Evolutionary conservation across 1,140 invertebrate genomes (phyloP), one percentile per base, ranked within the genome.

Genomic region (Drosophila punjabiensis): DNA sequence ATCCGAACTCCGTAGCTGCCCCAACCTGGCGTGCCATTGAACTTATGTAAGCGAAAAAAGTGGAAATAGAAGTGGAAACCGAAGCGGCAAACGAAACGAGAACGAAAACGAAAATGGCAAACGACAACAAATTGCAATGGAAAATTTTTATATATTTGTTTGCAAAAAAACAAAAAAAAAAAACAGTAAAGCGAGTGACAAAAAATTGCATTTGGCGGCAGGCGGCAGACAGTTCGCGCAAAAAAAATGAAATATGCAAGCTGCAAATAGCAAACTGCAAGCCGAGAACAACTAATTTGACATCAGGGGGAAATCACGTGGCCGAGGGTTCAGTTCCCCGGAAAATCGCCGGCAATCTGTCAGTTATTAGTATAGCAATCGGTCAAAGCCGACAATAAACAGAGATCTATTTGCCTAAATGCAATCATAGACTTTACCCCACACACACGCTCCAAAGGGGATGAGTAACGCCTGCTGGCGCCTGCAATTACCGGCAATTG

Each of bases 1-100:
- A 35, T 62, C 5, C 53, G 63, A 74, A 50, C 62, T 76, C 63
- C 30, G 30, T 45, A 62, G 63, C 55, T 56, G 39, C 41, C 37
- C 43, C 76, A 55, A 56, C 65, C 75, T 70, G 76, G 69, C 77
- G 82, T 88, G 85, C 81, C 84, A 88, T 84, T 89, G 85, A 89
- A 88, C 84, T 88, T 89, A 88, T 87, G 82, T 88, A 88, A 88
- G 84, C 81, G 55, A 68, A 82, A 82, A 56, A 73, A 9, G 32
- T 79, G 82, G 52, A 75, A 62, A 56, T 45, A 75, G 45, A 43
- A 35, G 41, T 56, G 58, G 70, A 47, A 63, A 37, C 3, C 24
- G 37, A 62, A 41, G 32, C 32, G 20, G 37, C 18, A 20, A 32
- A n/a, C 20, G 28, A 30, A 58, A 41, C 41, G 35, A 56, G 14